Percentiles rank a stretch among this genome's conserved stretches.
phyloP scores from a whole-genome alignment of 2,888 invertebrate species.

The Dynastes maya region DNA sequence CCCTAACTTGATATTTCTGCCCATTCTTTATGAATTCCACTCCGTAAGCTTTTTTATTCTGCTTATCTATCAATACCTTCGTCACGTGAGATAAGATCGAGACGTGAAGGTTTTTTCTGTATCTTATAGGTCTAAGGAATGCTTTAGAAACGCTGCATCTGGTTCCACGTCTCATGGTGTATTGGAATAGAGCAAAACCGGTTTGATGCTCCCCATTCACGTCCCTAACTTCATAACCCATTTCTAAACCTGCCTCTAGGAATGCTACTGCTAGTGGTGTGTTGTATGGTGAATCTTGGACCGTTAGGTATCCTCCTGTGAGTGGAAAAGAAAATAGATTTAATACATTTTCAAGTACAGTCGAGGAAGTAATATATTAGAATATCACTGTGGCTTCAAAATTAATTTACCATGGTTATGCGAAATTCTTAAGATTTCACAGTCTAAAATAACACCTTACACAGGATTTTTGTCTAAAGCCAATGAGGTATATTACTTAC shows the following conservation, averaged over 20 bases:
- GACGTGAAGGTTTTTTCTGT: conserved; percentile 86
- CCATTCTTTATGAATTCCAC: conserved; percentile 85
- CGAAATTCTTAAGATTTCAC: too few species aligned
- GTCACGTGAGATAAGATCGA: conserved; percentile 87
- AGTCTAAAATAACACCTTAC: too few species aligned
- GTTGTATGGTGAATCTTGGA: conserved; percentile 85
- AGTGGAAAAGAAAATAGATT: neutral
- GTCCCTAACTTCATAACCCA: conserved; percentile 91
- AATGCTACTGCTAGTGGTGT: conserved; percentile 90
- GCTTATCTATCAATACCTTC: conserved; percentile 79
- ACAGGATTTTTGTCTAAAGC: too few species aligned
- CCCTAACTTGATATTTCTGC: conserved; percentile 76
- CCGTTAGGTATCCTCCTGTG: conserved; percentile 82
- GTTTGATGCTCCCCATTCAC: conserved; percentile 91
- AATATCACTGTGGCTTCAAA: too few species aligned
- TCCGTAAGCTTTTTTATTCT: conserved; percentile 80
- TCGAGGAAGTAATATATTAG: too few species aligned
- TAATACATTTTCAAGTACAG: too few species aligned
- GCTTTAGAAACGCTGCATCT: conserved; percentile 90
- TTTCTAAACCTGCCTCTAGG: conserved; percentile 91
- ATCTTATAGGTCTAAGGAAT: conserved; percentile 84
- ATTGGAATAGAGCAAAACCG: conserved; percentile 90
- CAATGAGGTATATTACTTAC: too few species aligned
- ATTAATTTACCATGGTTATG: too few species aligned
- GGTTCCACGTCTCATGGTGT: conserved; percentile 88